Evolutionary conservation across 2,113 vertebrate species (phyloP).

Genomic region (Megatriorchis doriae): DNA sequence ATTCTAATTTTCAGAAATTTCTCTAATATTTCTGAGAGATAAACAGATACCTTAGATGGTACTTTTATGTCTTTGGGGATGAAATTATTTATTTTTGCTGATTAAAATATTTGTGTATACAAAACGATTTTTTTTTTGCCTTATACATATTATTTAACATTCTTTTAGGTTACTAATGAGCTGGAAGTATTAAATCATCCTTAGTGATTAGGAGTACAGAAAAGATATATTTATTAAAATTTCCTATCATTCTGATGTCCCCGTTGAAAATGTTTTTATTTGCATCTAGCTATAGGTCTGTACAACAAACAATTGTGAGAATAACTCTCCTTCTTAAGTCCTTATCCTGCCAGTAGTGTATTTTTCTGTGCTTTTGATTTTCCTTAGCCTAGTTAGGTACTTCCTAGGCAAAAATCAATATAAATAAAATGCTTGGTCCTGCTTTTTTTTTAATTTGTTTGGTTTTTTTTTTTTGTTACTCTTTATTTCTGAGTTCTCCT

Average conservation of each 20-base stretch:
- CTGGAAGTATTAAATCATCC: neutral
- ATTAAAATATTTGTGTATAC: neutral
- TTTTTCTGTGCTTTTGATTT: neutral
- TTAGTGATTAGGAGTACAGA: neutral
- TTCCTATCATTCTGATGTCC: neutral
- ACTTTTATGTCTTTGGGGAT: neutral
- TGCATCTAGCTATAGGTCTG: neutral
- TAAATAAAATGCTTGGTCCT: neutral
- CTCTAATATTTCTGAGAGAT: neutral
- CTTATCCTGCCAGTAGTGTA: neutral
- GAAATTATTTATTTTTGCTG: neutral
- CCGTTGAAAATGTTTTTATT: neutral
- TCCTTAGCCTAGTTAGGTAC: neutral
- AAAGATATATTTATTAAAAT: neutral
- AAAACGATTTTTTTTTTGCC: neutral
- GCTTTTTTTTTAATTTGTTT: neutral
- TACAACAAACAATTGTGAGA: neutral
- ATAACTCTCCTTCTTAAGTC: neutral
- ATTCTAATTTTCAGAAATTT: neutral
- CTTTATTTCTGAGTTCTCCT: neutral
- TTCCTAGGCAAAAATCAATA: neutral
- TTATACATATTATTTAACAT: neutral
- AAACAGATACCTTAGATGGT: neutral
- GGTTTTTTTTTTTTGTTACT: neutral
- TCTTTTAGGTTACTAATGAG: neutral